A percentile compares a stretch with the other conserved stretches of the same genome.
These are phyloP conservation scores for Tupiocoris notatus DNA, from an alignment of 2,888 invertebrate species.

Conservation along the genomic window DNA sequence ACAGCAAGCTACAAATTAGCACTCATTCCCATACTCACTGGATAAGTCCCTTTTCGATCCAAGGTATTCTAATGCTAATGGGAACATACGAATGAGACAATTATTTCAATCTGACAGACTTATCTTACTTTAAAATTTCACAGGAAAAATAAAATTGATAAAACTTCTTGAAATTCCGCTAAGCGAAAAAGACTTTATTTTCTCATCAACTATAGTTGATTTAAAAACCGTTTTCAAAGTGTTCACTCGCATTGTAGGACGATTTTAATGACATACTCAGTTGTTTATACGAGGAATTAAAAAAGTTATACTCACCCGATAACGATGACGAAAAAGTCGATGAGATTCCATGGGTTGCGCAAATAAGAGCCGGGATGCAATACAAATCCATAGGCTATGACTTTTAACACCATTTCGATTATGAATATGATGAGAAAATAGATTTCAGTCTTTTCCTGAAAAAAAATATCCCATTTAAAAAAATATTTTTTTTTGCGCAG, in stretches of 20 bases:
- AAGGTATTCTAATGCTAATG: neutral
- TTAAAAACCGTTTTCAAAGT: too few relatives aligned
- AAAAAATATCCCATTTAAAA: conserved; percentile 5
- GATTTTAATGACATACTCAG: too few relatives aligned
- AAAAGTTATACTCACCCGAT: conserved; percentile 43
- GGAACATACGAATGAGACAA: too few relatives aligned
- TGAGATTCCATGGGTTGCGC: conserved; percentile 47
- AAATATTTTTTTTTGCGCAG: neutral
- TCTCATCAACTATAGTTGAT: too few relatives aligned
- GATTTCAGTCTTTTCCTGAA: conserved; percentile 47
- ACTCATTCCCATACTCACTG: neutral
- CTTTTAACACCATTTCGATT: conserved; percentile 46
- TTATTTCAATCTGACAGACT: too few relatives aligned
- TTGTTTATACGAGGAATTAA: too few relatives aligned
- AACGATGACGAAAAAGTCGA: conserved; percentile 47
- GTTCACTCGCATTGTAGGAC: too few relatives aligned
- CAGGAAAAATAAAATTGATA: too few relatives aligned
- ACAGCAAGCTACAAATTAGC: too few relatives aligned
- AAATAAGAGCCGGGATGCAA: conserved; percentile 47
- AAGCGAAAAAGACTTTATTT: too few relatives aligned
- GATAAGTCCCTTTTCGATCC: neutral
- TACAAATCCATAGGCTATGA: conserved; percentile 45
- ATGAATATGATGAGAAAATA: conserved; percentile 46
- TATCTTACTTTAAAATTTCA: too few relatives aligned
- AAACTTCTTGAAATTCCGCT: too few relatives aligned